Percentiles rank a stretch among this genome's conserved stretches.
Conservation (phyloP, 2,797 vertebrate species). For the Epinephelus coioides region DNA sequence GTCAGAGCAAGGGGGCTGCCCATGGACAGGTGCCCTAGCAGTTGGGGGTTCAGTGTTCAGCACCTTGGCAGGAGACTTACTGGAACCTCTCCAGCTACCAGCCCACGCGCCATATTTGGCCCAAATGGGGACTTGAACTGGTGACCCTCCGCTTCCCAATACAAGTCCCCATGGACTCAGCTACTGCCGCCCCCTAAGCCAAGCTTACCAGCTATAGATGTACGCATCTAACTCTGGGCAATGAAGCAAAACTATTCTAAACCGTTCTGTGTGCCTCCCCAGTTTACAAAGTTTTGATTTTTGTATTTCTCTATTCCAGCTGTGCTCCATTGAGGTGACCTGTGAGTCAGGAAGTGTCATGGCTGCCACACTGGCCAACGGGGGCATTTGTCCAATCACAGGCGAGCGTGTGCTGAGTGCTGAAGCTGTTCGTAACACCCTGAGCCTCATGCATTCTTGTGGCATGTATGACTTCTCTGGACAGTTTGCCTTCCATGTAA, state of each 20-base stretch:
- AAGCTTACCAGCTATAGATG: background rate
- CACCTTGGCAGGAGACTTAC: too few relatives aligned
- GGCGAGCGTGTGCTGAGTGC: constrained; percentile 90
- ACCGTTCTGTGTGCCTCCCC: too few relatives aligned
- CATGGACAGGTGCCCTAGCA: too few relatives aligned
- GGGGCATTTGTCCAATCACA: constrained; percentile 94
- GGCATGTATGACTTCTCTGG: constrained; percentile 96
- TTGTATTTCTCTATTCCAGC: constrained; percentile 66
- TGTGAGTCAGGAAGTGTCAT: constrained; percentile 93
- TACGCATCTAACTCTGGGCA: background rate
- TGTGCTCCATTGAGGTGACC: constrained; percentile 92
- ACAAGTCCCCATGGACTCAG: too few relatives aligned
- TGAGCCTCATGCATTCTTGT: constrained; percentile 95
- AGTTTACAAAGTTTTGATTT: too few relatives aligned
- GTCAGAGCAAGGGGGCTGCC: too few relatives aligned
- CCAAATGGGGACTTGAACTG: too few relatives aligned
- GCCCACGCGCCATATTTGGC: too few relatives aligned
- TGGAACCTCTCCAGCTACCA: too few relatives aligned
- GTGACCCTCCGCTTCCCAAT: too few relatives aligned
- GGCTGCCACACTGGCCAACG: constrained; percentile 93
- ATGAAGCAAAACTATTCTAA: background rate
- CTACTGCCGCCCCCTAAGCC: background rate
- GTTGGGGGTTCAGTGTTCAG: too few relatives aligned
- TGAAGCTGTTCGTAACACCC: constrained; percentile 92
- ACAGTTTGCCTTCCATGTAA: constrained; percentile 93